Base-by-base conservation (phyloP, 2,888 invertebrate genomes). In the Marasmarcha lunaedactyla region DNA sequence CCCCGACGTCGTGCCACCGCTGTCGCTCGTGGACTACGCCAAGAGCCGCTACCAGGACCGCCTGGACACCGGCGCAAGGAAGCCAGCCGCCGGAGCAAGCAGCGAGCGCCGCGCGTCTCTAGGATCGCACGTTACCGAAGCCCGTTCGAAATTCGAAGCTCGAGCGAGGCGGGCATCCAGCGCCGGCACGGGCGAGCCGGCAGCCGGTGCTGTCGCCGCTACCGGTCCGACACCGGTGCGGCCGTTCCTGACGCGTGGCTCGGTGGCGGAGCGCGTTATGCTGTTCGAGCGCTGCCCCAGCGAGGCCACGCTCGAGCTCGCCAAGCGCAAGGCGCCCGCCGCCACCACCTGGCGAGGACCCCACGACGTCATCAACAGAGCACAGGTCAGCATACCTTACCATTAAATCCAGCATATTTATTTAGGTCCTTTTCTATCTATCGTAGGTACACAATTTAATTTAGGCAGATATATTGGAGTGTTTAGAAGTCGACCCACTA, bases 251-350 rank as follows among this genome's bases (percentile, higher is more conserved):
- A 94, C 94, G 33, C 87, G 95, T 43, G 95, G 95, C 14, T 95
- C 95, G 3, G 95, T 95, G 1, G 95, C 95, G 14, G 95, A 95
- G 63, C 85, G 95, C 36, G 95, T 95, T 46, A 86, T 95, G 47
- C 93, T 95, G 73, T 95, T 95, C 66, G 95, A 95, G 72, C 90
- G 92, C 69, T 94, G 94, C 59, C 95, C 94, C 27, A 93, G 92
- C 61, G 93, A 91, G 63, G 78, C 90, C 43, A 79, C 90, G 36
- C 66, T 91, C 51, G 90, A 90, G 55, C 59, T 81, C 34, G 83
- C 81, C 34, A 91, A 91, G 63, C 81, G 90, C 47, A 86, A 87
- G 55, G 76, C 86, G 42, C 83, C 79, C 33, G 78, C 73, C 15
- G 79, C 84, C 15, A 71, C 79, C n/a, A 79, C 84, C 34, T 84